Evolutionary conservation across 1,140 invertebrate genomes (phyloP), one percentile per base, ranked within the genome.

Genomic region (honey bee (Apis mellifera)): DNA sequence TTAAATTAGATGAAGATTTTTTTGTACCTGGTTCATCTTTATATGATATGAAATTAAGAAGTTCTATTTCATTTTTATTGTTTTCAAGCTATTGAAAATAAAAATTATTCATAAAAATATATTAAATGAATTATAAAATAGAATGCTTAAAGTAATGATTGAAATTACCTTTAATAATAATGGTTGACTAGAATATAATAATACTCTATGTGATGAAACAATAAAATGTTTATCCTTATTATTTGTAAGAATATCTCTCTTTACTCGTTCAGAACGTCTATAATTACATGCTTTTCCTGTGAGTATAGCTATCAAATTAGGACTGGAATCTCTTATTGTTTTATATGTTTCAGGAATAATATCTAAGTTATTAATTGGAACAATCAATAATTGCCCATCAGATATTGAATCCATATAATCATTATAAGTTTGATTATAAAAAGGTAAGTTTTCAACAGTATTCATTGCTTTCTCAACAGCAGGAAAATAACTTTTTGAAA

Each of bases 241-340:
- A n/a, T 76, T n/a, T 12, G 21, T 65, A n/a, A 57, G 0, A 76
- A 15, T 21, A 0, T 87, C 88, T 76, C 93, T 91, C 65, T 89
- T 92, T 17, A 82, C 80, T 26, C 93, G 87, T 26, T 93, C 92
- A 9, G 84, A 86, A 11, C 84, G 57, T 64, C 82, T 90, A 65
- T 89, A 92, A 83, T 55, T 89, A 75, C 93, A 94, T 9, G 85
- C 86, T 57, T 85, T 90, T 52, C 93, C 93, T n/a, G 93, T 93
- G 9, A 94, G 74, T 23, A 85, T 85, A 55, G 89, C 88, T 65
- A 92, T 77, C 15, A 91, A 73, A 57, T 89, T 91, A 17, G 89
- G 86, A 78, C 72, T 93, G 0, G 84, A 84, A 19, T 92, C 89
- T 65, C 77, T 87, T 2, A 92, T 17, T 1, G 73, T 71, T 26